A percentile compares a stretch with the other conserved stretches of the same genome.
phyloP scores from a whole-genome alignment of 2,797 vertebrate species.

The Poecilia velifera region DNA sequence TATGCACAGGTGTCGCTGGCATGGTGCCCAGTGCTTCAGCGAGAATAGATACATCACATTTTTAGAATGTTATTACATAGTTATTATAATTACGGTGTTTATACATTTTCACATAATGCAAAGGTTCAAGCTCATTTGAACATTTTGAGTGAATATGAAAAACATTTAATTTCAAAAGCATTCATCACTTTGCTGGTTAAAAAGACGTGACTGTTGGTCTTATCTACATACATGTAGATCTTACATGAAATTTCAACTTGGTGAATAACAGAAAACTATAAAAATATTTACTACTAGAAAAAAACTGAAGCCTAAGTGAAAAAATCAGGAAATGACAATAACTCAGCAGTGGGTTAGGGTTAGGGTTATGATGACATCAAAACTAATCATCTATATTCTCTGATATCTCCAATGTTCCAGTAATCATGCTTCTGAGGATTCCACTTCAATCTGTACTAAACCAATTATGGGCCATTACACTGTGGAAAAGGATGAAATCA shows the following conservation, averaged over 20 bases:
- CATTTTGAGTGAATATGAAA: neutral
- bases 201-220: no score
- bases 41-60: slow-evolving; percentile 9
- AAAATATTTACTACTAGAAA: neutral
- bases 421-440: slow-evolving; percentile 67
- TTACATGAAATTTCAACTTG: neutral
- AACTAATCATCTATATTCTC: slow-evolving; percentile 51
- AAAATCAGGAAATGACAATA: neutral
- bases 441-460: slow-evolving; percentile 56
- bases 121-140: slow-evolving; percentile 11
- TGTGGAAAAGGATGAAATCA: slow-evolving; percentile 39
- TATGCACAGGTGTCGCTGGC: slow-evolving; percentile 26
- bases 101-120: slow-evolving; percentile 27
- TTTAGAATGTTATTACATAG: slow-evolving; percentile 22
- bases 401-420: slow-evolving; percentile 59
- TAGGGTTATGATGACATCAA: neutral
- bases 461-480: slow-evolving; percentile 73
- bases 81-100: slow-evolving; percentile 26
- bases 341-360: neutral
- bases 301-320: neutral
- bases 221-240: neutral
- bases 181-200: neutral
- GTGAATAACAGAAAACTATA: neutral
- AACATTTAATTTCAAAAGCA: neutral
- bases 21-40: slow-evolving; percentile 12